Evolutionary conservation across 2,888 invertebrate genomes (phyloP).

Genomic region (Troides oblongomaculatus): DNA sequence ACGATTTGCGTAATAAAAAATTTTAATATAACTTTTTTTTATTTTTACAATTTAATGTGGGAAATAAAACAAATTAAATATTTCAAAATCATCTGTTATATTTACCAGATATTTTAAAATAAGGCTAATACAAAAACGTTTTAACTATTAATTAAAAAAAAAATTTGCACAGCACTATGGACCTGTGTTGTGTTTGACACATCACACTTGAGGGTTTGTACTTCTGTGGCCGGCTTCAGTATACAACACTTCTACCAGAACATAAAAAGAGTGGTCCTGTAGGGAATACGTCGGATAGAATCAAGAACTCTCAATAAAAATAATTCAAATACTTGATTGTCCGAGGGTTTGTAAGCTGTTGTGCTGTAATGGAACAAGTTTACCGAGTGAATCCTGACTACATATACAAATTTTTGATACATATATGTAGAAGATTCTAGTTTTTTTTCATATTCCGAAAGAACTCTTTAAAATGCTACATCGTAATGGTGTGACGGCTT

Average conservation of each 20-base stretch:
- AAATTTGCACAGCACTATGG: slow-evolving; percentile 33
- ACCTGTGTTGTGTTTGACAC: slow-evolving; percentile 33
- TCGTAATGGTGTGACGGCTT: no score
- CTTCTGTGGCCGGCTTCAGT: slow-evolving; percentile 2
- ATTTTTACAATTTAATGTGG: background rate
- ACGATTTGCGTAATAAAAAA: no score
- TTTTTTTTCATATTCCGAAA: no score
- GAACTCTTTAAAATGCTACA: no score
- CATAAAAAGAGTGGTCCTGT: no score
- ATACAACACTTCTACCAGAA: background rate
- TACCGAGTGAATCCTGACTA: slow-evolving; percentile 26
- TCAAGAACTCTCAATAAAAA: background rate
- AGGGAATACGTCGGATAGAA: background rate
- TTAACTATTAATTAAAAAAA: slow-evolving; percentile 30
- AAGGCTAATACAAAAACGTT: slow-evolving; percentile 46
- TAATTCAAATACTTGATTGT: slow-evolving; percentile 2
- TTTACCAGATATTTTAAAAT: slow-evolving; percentile 50
- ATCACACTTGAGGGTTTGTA: slow-evolving; percentile 30
- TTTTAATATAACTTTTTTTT: no score
- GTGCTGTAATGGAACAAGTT: background rate
- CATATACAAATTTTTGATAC: slow-evolving; percentile 23
- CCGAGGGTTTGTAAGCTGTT: slow-evolving; percentile 4
- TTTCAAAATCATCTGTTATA: slow-evolving; percentile 44
- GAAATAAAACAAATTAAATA: slow-evolving; percentile 39
- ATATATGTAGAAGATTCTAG: slow-evolving; percentile 30